A percentile compares a stretch with the other conserved stretches of the same genome.
phyloP scores from a whole-genome alignment of 2,888 invertebrate species.

The Trileptium ribeirensis region DNA sequence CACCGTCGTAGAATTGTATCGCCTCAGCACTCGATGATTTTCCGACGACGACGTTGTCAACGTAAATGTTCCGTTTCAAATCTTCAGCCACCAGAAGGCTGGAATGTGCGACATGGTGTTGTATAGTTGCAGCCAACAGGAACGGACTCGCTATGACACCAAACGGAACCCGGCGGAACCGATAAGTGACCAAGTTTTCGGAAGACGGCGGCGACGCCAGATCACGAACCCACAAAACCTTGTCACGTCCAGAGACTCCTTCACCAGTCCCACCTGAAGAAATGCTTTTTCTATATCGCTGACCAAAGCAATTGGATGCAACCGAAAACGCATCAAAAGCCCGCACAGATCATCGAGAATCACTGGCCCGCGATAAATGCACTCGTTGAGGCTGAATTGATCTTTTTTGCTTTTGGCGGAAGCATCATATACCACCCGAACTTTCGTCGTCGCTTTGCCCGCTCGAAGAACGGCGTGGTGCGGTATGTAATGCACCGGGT shows the following conservation, averaged over 20 bases:
- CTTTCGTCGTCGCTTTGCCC: conserved; percentile 36
- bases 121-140: too few relatives aligned
- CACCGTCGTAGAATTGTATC: too few relatives aligned
- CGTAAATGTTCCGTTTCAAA: too few relatives aligned
- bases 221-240: conserved; percentile 33
- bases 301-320: neutral
- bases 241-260: conserved; percentile 24
- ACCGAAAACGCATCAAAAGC: conserved; percentile 24
- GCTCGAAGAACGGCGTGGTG: conserved; percentile 29
- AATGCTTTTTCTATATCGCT: conserved; percentile 25
- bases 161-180: conserved; percentile 29
- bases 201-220: neutral
- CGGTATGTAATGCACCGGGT: conserved; percentile 29
- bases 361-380: conserved; percentile 28
- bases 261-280: conserved; percentile 22
- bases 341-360: conserved; percentile 24
- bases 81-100: too few relatives aligned
- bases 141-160: too few relatives aligned
- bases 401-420: conserved; percentile 8
- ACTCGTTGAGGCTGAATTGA: conserved; percentile 28
- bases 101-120: too few relatives aligned
- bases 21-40: too few relatives aligned
- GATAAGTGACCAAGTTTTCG: conserved; percentile 25
- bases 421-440: conserved; percentile 41
- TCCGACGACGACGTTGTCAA: too few relatives aligned